Evolutionary conservation across 2,113 vertebrate genomes (phyloP), one percentile per base, ranked within the genome.

Genomic region (Apteryx owenii): DNA sequence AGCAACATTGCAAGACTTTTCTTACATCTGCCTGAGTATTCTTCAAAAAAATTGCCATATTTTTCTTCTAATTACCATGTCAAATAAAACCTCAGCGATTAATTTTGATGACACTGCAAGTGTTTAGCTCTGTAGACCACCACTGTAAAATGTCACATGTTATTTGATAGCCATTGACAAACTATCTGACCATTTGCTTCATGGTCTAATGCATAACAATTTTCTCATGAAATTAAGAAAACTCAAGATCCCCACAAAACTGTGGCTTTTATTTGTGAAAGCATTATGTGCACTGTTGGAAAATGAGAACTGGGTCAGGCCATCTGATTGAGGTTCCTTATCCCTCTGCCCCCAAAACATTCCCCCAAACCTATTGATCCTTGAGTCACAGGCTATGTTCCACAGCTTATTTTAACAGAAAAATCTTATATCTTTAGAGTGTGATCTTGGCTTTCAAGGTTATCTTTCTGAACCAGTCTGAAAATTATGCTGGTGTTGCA

Each of bases 1-100:
- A 94, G 75, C 1, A 3, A 14, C 31, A 13, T 72, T 85, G 33
- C 3, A 14, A 87, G 31, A 42, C 58, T 72, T 7, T 53, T 92
- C 12, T 83, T 81, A 18, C 33, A 76, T 86, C 53, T 93, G 85
- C 64, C 28, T 56, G 33, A 80, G 17, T 70, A 25, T 44, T 56
- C 31, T 72, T 53, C 23, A 58, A 69, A 69, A 61, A 44, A 36
- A 2, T 6, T 6, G 9, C 25, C 15, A 5, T 31, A 25, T 76
- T 22, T 71, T 70, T 77, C 26, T 81, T 86, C 85, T 88, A 65
- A 97, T 96, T 93, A 93, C 38, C 81, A 88, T 90, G 91, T 88
- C 85, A 91, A 78, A 75, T 65, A 79, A 88, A 93, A 62, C 29
- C 29, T 65, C 54, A 50, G 19, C 0, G 4, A 56, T 44, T 85